A percentile compares a stretch with the other conserved stretches of the same genome.
Evolutionary conservation across 1,140 invertebrate genomes (phyloP).

Genomic region (Zeugodacus cucurbitae): DNA sequence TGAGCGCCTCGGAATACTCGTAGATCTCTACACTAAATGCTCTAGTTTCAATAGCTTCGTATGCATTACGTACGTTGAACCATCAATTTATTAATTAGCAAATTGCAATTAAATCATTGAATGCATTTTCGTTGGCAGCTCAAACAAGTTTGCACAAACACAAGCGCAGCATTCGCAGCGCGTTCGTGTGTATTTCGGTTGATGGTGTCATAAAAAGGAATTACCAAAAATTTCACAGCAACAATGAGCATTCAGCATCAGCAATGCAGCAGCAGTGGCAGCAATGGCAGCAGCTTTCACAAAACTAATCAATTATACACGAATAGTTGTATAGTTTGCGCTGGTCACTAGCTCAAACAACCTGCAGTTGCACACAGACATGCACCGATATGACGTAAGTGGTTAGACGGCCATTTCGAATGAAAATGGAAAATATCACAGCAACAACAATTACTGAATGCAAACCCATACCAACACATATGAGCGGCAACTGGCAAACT

Average conservation of each 20-base stretch:
- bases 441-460: not conserved
- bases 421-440: not conserved
- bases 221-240: not conserved
- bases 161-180: too few relatives aligned
- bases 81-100: slow-evolving; percentile 9
- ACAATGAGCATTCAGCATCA: not conserved
- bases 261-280: not conserved
- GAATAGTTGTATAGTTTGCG: not conserved
- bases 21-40: too few relatives aligned
- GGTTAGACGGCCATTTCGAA: too few relatives aligned
- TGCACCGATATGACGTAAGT: too few relatives aligned
- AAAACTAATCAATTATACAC: not conserved
- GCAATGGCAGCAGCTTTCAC: not conserved
- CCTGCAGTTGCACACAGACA: not conserved
- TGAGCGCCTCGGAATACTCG: too few relatives aligned
- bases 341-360: not conserved
- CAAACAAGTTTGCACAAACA: not conserved
- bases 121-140: not conserved
- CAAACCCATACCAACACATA: not conserved
- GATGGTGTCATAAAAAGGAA: not conserved
- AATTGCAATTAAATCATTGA: slow-evolving; percentile 9
- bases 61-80: not conserved
- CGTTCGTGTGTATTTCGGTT: not conserved
- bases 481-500: not conserved
- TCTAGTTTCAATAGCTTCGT: too few relatives aligned